phyloP scores from a whole-genome alignment of 2,113 vertebrate genomes.

The Thinocorus orbignyianus region DNA sequence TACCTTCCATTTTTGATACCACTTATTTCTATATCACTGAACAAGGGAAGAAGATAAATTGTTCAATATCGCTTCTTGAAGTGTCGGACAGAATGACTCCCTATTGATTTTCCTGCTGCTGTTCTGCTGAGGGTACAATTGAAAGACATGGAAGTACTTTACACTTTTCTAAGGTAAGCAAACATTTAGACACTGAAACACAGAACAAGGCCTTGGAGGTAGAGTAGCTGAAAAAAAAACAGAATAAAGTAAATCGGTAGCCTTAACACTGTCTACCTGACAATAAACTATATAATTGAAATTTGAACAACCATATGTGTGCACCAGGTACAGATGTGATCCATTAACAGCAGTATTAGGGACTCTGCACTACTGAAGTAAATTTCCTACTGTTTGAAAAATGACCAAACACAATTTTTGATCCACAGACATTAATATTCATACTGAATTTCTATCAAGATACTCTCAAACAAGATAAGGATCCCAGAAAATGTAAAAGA shows the following conservation, averaged over 20 bases:
- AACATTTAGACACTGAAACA: slow-evolving; percentile 16
- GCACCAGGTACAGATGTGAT: background rate
- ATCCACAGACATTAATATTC: background rate
- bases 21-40: background rate
- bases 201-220: background rate
- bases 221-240: background rate
- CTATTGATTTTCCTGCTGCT: slow-evolving; percentile 42
- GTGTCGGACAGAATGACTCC: background rate
- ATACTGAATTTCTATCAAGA: background rate
- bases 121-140: background rate
- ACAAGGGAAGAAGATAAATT: background rate
- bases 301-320: background rate
- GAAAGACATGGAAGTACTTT: slow-evolving; percentile 5
- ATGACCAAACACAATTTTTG: background rate
- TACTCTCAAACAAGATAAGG: background rate
- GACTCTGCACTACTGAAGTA: background rate
- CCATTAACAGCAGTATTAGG: background rate
- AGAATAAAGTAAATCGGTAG: background rate
- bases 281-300: background rate
- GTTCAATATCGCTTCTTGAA: background rate
- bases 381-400: background rate
- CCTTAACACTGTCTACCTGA: background rate
- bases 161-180: background rate
- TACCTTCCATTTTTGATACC: background rate
- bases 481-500: background rate